These are phyloP conservation scores for Gorilla gorilla DNA, from an alignment of 2,113 vertebrate species.

Conservation along the genomic window DNA sequence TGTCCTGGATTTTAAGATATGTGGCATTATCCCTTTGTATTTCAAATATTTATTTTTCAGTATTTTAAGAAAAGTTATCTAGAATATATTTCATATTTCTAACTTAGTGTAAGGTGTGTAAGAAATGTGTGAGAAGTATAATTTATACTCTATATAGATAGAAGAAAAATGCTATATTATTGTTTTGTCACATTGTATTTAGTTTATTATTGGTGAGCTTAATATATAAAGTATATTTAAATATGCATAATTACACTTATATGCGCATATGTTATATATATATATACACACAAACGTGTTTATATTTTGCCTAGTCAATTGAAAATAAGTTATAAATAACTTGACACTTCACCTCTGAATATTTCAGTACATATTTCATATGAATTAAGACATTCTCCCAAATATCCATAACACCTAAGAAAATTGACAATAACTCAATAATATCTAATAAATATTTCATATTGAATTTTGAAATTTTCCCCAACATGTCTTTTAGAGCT, in stretches of 20 bases:
- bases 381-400: neutral
- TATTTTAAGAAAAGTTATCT: neutral
- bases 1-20: neutral
- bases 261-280: neutral
- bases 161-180: neutral
- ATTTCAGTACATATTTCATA: neutral
- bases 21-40: neutral
- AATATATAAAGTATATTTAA: neutral
- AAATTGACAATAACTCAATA: neutral
- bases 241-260: neutral
- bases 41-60: slow-evolving; percentile 31
- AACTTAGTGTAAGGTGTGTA: neutral
- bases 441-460: neutral
- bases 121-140: neutral
- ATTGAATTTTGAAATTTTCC: neutral
- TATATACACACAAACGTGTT: neutral
- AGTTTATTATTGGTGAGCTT: neutral
- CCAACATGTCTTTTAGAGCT: neutral
- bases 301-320: neutral
- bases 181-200: neutral
- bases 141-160: neutral
- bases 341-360: neutral
- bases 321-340: slow-evolving; percentile 7
- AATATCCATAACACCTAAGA: neutral
- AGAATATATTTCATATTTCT: neutral